Percentiles rank a stretch among this genome's conserved stretches.
These are phyloP conservation scores for Lamprotornis superbus DNA, from an alignment of 2,113 vertebrate genomes.

Conservation along the genomic window DNA sequence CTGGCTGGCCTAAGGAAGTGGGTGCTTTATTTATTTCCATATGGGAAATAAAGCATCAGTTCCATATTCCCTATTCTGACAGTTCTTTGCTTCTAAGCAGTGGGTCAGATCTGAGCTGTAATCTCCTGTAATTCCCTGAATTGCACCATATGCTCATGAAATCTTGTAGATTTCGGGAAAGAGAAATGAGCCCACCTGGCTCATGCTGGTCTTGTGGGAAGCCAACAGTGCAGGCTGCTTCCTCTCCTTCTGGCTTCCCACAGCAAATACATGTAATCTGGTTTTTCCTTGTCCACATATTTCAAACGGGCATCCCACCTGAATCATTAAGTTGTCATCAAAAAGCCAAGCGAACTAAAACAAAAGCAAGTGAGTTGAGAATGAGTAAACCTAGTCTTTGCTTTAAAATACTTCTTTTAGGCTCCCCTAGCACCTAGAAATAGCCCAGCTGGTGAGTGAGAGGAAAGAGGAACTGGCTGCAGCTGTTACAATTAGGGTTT, in stretches of 20 bases:
- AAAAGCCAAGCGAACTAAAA: background rate
- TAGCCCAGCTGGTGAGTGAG: background rate
- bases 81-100: background rate
- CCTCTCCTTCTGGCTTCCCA: background rate
- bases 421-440: background rate
- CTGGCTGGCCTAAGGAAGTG: background rate
- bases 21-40: background rate
- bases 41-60: background rate
- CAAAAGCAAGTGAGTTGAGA: background rate
- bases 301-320: background rate
- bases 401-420: background rate
- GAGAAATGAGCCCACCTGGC: background rate
- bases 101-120: background rate
- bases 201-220: background rate
- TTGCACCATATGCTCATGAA: rapidly evolving
- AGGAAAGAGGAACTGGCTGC: background rate
- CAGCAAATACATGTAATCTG: background rate
- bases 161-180: background rate
- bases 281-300: background rate
- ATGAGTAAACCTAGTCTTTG: background rate
- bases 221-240: background rate
- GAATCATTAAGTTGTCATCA: background rate
- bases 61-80: background rate
- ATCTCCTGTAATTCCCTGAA: background rate
- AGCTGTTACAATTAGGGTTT: background rate